A percentile compares a stretch with the other conserved stretches of the same genome.
Conservation (phyloP, 2,888 invertebrate genomes). For the Troides aeacus region DNA sequence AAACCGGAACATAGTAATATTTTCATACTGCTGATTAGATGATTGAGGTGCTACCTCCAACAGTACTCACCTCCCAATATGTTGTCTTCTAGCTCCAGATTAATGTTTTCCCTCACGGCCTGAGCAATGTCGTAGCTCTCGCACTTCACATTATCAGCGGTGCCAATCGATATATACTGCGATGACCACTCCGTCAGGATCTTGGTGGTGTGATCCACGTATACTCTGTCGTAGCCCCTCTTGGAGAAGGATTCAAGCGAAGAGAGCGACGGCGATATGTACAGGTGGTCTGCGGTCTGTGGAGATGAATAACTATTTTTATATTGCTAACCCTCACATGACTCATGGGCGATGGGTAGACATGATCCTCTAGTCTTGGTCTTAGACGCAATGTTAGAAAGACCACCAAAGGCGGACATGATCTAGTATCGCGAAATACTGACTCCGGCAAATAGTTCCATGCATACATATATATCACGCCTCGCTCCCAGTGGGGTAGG, state of each 20-base stretch:
- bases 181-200: slow-evolving; percentile 43
- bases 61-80: slow-evolving; percentile 53
- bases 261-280: slow-evolving; percentile 67
- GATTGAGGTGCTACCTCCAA: neutral
- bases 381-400: no score
- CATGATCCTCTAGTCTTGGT: no score
- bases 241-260: slow-evolving; percentile 51
- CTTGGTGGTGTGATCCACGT: slow-evolving; percentile 51
- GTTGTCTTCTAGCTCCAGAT: slow-evolving; percentile 55
- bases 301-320: slow-evolving; percentile 11
- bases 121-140: slow-evolving; percentile 58
- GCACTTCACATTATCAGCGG: slow-evolving; percentile 46
- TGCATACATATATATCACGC: no score
- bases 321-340: no score
- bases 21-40: no score
- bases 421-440: no score
- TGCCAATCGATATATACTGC: slow-evolving; percentile 47
- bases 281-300: slow-evolving; percentile 65
- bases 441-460: no score
- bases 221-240: slow-evolving; percentile 63
- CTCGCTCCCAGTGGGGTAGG: no score
- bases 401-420: no score
- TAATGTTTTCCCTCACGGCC: slow-evolving; percentile 51
- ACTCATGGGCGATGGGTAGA: no score
- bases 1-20: no score